A percentile compares a stretch with the other conserved stretches of the same genome.
Evolutionary conservation across 2,797 vertebrate genomes (phyloP).

Genomic region (Ptychadena robeensis): DNA sequence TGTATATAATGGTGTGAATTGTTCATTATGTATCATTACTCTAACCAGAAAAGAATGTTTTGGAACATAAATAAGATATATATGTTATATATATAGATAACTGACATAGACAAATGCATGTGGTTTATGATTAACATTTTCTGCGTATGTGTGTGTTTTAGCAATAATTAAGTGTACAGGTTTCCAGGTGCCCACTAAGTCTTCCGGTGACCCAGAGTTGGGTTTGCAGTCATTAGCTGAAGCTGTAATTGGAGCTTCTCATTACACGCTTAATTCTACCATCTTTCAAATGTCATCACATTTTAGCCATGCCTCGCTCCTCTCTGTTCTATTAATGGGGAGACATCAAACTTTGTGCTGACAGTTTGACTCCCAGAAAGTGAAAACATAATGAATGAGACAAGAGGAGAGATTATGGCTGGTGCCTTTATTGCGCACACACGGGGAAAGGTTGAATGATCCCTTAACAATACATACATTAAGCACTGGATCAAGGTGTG

Average conservation of each 20-base stretch:
- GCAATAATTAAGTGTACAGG: neutral
- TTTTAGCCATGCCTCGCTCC: neutral
- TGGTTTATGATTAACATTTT: too few relatives aligned
- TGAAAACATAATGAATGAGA: neutral
- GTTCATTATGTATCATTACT: too few relatives aligned
- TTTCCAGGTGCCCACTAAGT: neutral
- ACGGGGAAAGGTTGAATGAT: neutral
- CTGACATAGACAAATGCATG: too few relatives aligned
- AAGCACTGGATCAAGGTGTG: neutral
- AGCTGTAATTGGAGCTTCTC: slow-evolving; percentile 12
- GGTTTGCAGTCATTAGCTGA: neutral
- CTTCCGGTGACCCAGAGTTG: neutral
- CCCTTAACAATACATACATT: neutral
- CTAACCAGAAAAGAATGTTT: too few relatives aligned
- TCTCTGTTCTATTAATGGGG: slow-evolving; percentile 6
- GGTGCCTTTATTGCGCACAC: neutral
- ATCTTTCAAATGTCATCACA: slow-evolving; percentile 23
- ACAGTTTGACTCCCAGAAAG: slow-evolving; percentile 15
- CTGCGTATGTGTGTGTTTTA: neutral
- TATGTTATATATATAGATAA: too few relatives aligned
- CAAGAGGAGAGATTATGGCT: neutral
- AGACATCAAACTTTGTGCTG: neutral
- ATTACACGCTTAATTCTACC: slow-evolving; percentile 8
- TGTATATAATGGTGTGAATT: too few relatives aligned
- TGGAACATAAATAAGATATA: too few relatives aligned